Evolutionary conservation across 2,797 vertebrate species (phyloP).

Genomic region (Tolypeutes matacus): DNA sequence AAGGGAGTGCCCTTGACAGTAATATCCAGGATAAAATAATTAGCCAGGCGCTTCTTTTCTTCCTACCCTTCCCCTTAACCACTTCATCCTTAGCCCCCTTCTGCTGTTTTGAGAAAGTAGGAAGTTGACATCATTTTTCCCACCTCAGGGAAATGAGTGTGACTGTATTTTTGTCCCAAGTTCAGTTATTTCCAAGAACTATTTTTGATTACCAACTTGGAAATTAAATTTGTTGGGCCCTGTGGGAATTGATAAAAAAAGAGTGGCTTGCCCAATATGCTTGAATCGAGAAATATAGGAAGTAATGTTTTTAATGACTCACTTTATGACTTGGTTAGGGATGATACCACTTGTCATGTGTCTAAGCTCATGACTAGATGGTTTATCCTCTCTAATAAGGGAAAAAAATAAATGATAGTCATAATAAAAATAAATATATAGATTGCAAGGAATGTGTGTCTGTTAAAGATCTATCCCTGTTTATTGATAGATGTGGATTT

Average conservation of each 20-base stretch:
- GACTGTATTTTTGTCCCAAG: constrained; percentile 61
- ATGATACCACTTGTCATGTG: neutral
- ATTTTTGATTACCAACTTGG: constrained; percentile 64
- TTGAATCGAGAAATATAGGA: neutral
- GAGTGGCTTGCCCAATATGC: constrained; percentile 22
- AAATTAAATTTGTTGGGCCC: constrained; percentile 48
- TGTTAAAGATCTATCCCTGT: neutral
- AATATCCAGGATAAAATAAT: neutral
- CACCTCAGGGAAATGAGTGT: constrained; percentile 60
- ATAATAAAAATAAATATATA: neutral
- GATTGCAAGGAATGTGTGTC: neutral
- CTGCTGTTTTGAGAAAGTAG: constrained; percentile 66
- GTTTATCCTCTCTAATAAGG: neutral
- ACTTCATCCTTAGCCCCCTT: neutral
- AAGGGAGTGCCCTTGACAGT: neutral
- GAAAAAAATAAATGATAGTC: neutral
- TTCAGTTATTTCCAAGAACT: constrained; percentile 76
- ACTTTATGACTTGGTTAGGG: constrained; percentile 29
- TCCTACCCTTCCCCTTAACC: neutral
- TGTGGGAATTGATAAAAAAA: constrained; percentile 47
- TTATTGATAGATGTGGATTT: neutral
- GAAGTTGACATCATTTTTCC: constrained; percentile 67
- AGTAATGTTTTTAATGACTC: neutral
- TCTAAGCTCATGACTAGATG: neutral
- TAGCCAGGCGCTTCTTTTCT: neutral